phyloP scores from a whole-genome alignment of 2,888 invertebrate species.

The Hypselothyrea guttata region DNA sequence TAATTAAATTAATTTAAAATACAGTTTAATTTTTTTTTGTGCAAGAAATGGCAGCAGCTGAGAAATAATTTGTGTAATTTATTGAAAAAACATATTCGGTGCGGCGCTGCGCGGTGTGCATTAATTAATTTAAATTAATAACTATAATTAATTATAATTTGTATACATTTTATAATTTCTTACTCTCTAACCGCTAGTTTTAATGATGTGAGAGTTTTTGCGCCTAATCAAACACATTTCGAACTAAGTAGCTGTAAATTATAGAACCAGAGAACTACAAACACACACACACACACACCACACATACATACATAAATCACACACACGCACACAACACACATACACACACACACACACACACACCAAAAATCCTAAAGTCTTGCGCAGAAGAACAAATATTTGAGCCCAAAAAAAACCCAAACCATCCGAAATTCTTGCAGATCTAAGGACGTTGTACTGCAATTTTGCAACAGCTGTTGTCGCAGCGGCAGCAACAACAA shows the following conservation, averaged over 20 bases:
- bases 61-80: constrained; percentile 29
- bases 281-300: constrained; percentile 9
- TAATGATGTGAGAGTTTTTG: constrained; percentile 42
- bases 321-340: constrained; percentile 20
- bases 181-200: constrained; percentile 40
- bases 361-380: constrained; percentile 8
- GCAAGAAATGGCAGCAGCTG: neutral
- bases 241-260: constrained; percentile 51
- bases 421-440: constrained; percentile 81
- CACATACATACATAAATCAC: constrained; percentile 5
- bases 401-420: constrained; percentile 74
- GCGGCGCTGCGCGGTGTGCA: constrained; percentile 52
- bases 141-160: constrained; percentile 17
- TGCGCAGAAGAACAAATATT: constrained; percentile 45
- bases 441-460: constrained; percentile 82
- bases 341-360: no score
- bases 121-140: constrained; percentile 27
- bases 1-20: neutral
- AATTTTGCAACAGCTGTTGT: constrained; percentile 81
- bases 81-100: neutral
- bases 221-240: constrained; percentile 45
- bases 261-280: constrained; percentile 9
- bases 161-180: neutral
- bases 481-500: constrained; percentile 67
- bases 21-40: no score